Conservation (phyloP, 2,888 invertebrate genomes). For the Drosophila cyrtoloma region DNA sequence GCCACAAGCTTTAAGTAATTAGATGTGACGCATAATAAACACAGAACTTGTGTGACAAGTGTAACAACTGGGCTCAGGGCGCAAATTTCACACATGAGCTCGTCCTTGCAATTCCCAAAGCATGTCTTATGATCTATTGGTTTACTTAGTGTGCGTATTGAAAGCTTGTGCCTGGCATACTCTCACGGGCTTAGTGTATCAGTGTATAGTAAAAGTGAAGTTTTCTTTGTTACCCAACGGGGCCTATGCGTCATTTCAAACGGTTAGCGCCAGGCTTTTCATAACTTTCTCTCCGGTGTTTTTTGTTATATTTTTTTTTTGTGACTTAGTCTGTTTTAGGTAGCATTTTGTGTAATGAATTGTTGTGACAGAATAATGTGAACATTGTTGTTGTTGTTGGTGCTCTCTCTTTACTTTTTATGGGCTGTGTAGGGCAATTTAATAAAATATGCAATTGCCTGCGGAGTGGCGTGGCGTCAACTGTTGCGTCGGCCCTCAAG, state of each 20-base stretch:
- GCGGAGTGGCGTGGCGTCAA: slow-evolving; percentile 39
- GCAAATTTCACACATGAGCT: slow-evolving; percentile 39
- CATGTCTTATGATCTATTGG: slow-evolving; percentile 14
- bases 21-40: not conserved
- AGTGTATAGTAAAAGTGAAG: slow-evolving; percentile 5
- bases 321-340: slow-evolving; percentile 13
- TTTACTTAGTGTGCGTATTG: not conserved
- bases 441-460: slow-evolving; percentile 71
- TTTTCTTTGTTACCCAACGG: slow-evolving; percentile 51
- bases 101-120: slow-evolving; percentile 41
- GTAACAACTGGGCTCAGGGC: slow-evolving; percentile 20
- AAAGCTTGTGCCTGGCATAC: slow-evolving; percentile 7
- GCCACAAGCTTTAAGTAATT: not conserved
- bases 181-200: slow-evolving; percentile 9
- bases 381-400: slow-evolving; percentile 39
- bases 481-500: slow-evolving; percentile 54
- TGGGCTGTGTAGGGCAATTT: slow-evolving; percentile 40
- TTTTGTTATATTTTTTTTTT: slow-evolving; percentile 40
- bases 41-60: slow-evolving; percentile 2
- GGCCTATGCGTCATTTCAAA: slow-evolving; percentile 74
- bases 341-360: slow-evolving; percentile 71
- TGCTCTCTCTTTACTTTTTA: slow-evolving; percentile 17
- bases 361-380: slow-evolving; percentile 75
- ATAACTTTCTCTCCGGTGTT: slow-evolving; percentile 32
- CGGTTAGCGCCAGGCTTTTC: slow-evolving; percentile 56